phyloP scores from a whole-genome alignment of 2,113 vertebrate species.

The Hiodon alosoides region DNA sequence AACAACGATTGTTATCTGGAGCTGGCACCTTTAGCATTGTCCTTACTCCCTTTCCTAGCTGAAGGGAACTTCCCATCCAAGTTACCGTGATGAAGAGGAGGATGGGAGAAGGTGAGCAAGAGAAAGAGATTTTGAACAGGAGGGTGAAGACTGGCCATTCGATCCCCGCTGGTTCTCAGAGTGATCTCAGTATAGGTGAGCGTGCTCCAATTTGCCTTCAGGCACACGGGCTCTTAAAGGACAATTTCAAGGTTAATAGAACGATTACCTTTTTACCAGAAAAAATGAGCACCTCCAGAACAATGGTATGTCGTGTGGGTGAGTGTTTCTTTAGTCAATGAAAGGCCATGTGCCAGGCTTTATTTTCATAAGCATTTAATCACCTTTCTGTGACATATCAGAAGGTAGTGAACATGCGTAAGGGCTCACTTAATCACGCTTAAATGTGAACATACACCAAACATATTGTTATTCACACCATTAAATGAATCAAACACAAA shows the following conservation, averaged over 20 bases:
- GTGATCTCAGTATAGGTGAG: not conserved
- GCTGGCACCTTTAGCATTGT: not conserved
- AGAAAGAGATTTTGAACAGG: not conserved
- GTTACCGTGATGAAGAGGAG: not conserved
- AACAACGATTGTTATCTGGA: not conserved
- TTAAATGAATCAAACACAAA: no score
- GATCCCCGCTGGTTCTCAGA: not conserved
- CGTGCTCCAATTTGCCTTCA: not conserved
- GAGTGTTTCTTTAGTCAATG: not conserved
- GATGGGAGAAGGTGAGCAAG: conserved; percentile 10
- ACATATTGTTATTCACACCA: no score
- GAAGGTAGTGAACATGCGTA: no score
- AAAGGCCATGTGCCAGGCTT: not conserved
- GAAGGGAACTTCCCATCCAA: no score
- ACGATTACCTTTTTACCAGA: not conserved
- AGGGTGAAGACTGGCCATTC: conserved; percentile 5
- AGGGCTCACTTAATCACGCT: no score
- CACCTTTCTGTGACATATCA: not conserved
- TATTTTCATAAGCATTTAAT: not conserved
- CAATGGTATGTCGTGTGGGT: no score
- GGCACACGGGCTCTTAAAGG: not conserved
- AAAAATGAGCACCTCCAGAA: no score
- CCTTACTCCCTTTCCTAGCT: no score
- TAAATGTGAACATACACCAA: no score
- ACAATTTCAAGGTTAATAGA: not conserved